Conservation (phyloP, 2,888 invertebrate genomes). For the Cosmia pyralina region DNA sequence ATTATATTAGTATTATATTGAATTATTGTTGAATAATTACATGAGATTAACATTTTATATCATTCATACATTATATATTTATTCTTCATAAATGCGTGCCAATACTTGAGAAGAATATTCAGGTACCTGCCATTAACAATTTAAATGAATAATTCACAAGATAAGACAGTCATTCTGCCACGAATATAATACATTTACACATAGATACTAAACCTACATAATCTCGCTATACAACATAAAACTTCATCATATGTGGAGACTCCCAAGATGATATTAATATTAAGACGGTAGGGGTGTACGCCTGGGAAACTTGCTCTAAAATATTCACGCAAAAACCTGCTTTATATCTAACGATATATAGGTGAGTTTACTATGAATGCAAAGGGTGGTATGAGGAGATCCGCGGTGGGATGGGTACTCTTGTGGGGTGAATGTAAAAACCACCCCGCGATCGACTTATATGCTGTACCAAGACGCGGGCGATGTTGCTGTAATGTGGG, state of each 20-base stretch:
- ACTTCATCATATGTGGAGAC: conserved; percentile 84
- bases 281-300: conserved; percentile 78
- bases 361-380: conserved; percentile 60
- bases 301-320: conserved; percentile 67
- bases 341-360: background rate
- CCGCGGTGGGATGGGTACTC: conserved; percentile 80
- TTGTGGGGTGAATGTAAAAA: conserved; percentile 89
- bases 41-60: no score
- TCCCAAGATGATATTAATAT: conserved; percentile 88
- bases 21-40: no score
- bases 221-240: conserved; percentile 79
- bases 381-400: conserved; percentile 63
- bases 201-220: conserved; percentile 71
- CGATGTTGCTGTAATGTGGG: conserved; percentile 60
- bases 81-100: no score
- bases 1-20: no score
- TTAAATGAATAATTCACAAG: conserved; percentile 48
- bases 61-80: no score
- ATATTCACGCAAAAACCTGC: conserved; percentile 30
- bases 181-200: conserved; percentile 42
- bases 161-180: conserved; percentile 52
- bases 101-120: conserved; percentile 28
- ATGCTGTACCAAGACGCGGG: conserved; percentile 88
- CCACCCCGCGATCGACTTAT: conserved; percentile 90
- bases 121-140: conserved; percentile 21